A percentile compares a stretch with the other conserved stretches of the same genome.
phyloP scores from a whole-genome alignment of 2,797 vertebrate species.

The Linurgus olivaceus region DNA sequence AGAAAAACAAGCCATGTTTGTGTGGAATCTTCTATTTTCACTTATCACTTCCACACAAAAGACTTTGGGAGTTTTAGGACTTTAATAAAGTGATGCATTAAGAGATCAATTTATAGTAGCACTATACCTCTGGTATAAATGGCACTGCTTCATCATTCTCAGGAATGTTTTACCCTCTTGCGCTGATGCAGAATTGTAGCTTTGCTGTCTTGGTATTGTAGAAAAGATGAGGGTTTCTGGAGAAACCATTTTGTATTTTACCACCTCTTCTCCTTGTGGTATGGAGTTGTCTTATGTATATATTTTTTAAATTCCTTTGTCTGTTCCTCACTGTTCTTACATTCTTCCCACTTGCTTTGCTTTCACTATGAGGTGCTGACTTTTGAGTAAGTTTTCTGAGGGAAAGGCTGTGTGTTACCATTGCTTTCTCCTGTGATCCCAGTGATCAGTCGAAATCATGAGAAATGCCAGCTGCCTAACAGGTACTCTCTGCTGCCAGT shows the following conservation, averaged over 20 bases:
- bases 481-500: not conserved
- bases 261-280: not conserved
- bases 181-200: not conserved
- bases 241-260: not conserved
- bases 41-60: not conserved
- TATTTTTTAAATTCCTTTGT: accelerated
- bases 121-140: not conserved
- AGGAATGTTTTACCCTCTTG: not conserved
- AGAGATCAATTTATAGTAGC: not conserved
- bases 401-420: not conserved
- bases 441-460: not conserved
- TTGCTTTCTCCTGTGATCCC: not conserved
- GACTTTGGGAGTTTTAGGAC: not conserved
- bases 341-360: not conserved
- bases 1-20: not conserved
- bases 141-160: not conserved
- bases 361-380: not conserved
- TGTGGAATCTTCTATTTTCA: not conserved
- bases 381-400: not conserved
- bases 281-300: accelerated
- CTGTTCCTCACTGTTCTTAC: not conserved
- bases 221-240: not conserved
- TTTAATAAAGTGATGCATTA: not conserved
- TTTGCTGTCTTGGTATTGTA: not conserved
- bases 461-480: not conserved